Base-by-base conservation (phyloP, 2,797 vertebrate genomes). In the Pseudochromis fuscus region DNA sequence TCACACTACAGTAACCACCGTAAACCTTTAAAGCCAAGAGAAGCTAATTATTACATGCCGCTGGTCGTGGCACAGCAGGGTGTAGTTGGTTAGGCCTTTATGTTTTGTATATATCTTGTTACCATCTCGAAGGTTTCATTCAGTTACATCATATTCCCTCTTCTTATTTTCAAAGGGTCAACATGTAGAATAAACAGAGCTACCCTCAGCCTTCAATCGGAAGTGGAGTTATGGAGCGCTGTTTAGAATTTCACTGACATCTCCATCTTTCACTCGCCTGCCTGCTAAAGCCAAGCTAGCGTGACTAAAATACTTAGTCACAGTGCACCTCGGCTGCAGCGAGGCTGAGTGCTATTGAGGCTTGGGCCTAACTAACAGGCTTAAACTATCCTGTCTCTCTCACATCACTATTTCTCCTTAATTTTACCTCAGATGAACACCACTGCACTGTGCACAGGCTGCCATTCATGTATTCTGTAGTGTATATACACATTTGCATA, bases 231-330 rank as follows among this genome's bases (percentile, higher is more conserved):
- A 30, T 38, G 21, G 50, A 59, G 44, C 4, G 4, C 18, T 69
- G 24, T 67, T 81, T 59, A 53, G 51, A 58, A 77, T 71, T 79
- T 79, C 46, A 64, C 42, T 79, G 82, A 87, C 79, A 66, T 85
- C 79, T 89, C 78, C 72, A 78, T 84, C 81, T 60, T 65, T 81
- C 63, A 38, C 60, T 86, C 84, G 86, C 89, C 88, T 86, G 89
- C 83, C 88, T 92, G 91, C 92, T 77, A 65, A 82, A 82, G 76
- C 82, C 31, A 89, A 88, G 81, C 81, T 55, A 58, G 75, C 24
- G 40, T 88, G 86, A 88, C 86, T 85, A 77, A 91, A 85, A 73
- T 64, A 79, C 81, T 88, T 86, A 72, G 84, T 87, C 82, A 81
- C 75, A 69, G 77, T 61, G 77, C 81, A 75, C 79, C 74, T 76